These are phyloP conservation scores for Drosophila ustulata DNA, from an alignment of 2,888 invertebrate genomes.

Conservation along the genomic window DNA sequence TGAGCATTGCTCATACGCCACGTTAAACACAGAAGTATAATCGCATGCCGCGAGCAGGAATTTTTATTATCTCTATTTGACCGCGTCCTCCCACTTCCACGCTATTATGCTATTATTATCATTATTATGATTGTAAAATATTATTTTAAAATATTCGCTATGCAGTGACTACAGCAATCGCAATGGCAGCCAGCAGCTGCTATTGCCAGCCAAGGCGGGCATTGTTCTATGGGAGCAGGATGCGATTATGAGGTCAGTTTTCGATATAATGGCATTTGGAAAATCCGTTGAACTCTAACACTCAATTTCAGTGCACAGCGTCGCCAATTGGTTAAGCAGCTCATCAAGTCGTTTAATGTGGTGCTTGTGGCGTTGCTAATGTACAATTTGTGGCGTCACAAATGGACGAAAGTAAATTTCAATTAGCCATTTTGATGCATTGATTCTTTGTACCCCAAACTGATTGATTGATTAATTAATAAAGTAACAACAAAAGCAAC, in stretches of 20 bases:
- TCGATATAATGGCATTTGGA: neutral
- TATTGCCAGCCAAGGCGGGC: slow-evolving; percentile 55
- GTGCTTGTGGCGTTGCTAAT: slow-evolving; percentile 81
- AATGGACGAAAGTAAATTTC: slow-evolving; percentile 84
- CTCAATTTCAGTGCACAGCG: slow-evolving; percentile 73
- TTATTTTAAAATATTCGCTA: slow-evolving; percentile 26
- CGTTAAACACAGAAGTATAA: slow-evolving; percentile 20
- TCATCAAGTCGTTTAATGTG: slow-evolving; percentile 82
- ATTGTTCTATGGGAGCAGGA: slow-evolving; percentile 53
- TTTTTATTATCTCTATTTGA: slow-evolving; percentile 1
- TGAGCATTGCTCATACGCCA: slow-evolving; percentile 47
- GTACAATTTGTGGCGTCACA: slow-evolving; percentile 83
- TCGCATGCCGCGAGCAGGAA: slow-evolving; percentile 2
- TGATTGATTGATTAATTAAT: slow-evolving; percentile 75
- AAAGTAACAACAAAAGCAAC: slow-evolving; percentile 32
- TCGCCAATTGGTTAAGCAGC: slow-evolving; percentile 74
- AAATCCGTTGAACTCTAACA: slow-evolving; percentile 5
- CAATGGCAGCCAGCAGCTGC: slow-evolving; percentile 30
- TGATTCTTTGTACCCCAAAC: slow-evolving; percentile 38
- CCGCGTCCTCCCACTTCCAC: neutral
- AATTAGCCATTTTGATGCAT: slow-evolving; percentile 66
- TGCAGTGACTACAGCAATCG: slow-evolving; percentile 42
- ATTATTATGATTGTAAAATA: slow-evolving; percentile 7
- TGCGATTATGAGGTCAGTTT: slow-evolving; percentile 57
- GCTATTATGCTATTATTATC: neutral